These are phyloP conservation scores for Sebastes hubbsi DNA, from an alignment of 2,797 vertebrate species.

Conservation along the genomic window DNA sequence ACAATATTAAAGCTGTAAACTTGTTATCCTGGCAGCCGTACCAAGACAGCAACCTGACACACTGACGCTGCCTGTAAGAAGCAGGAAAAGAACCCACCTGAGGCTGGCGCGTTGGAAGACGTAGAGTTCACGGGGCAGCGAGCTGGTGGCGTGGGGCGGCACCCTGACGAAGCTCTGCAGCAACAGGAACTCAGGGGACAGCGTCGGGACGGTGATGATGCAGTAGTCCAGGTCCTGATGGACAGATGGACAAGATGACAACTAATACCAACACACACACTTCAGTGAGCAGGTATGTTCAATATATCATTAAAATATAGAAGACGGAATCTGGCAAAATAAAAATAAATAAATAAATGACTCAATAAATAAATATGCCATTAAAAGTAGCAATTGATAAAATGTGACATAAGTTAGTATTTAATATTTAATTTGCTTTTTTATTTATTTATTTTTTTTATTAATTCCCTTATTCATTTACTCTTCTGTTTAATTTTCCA, in stretches of 20 bases:
- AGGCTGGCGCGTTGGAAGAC: slow-evolving; percentile 83
- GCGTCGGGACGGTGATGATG: slow-evolving; percentile 82
- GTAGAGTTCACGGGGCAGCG: slow-evolving; percentile 84
- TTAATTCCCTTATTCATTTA: too few relatives aligned
- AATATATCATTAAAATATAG: not conserved
- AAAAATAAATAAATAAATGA: too few relatives aligned
- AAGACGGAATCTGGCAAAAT: too few relatives aligned
- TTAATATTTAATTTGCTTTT: too few relatives aligned
- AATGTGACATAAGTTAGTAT: too few relatives aligned
- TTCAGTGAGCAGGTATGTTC: not conserved
- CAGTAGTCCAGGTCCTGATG: slow-evolving; percentile 88
- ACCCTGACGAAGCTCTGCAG: slow-evolving; percentile 85
- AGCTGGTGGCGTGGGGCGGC: slow-evolving; percentile 66
- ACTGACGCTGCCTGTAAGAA: not conserved
- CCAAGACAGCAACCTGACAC: not conserved
- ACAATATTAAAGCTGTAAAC: not conserved
- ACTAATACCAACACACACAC: not conserved
- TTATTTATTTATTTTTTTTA: too few relatives aligned
- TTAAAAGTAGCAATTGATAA: too few relatives aligned
- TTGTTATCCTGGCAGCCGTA: not conserved
- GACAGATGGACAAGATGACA: slow-evolving; percentile 9
- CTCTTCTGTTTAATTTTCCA: too few relatives aligned
- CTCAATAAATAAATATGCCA: too few relatives aligned
- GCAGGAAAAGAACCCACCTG: slow-evolving; percentile 72
- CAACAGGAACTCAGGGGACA: slow-evolving; percentile 83